These are phyloP conservation scores for Ginglymostoma cirratum DNA, from an alignment of 2,113 vertebrate species.

Conservation along the genomic window DNA sequence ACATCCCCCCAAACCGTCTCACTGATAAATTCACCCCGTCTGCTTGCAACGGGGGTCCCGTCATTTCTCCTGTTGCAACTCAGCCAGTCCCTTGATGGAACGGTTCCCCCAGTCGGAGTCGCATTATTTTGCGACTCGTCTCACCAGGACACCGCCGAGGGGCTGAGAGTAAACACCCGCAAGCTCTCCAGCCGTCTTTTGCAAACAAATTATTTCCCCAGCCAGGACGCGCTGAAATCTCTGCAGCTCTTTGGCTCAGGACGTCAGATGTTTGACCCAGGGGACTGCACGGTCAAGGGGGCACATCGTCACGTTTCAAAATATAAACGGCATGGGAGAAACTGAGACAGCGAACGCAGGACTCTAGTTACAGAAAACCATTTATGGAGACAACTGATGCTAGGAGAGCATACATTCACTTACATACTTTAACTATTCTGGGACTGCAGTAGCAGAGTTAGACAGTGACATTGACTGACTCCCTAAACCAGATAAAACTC, in stretches of 20 bases:
- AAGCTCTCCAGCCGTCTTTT: too few relatives aligned
- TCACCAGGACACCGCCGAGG: too few relatives aligned
- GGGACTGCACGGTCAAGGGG: background rate
- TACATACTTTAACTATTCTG: background rate
- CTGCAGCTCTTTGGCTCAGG: background rate
- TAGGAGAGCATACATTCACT: background rate
- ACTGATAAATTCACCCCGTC: background rate
- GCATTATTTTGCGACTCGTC: too few relatives aligned
- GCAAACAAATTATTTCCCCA: background rate
- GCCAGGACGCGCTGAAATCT: background rate
- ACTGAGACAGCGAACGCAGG: background rate
- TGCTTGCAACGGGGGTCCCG: background rate
- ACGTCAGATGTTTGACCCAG: background rate
- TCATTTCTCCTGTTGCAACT: background rate
- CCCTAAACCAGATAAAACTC: background rate
- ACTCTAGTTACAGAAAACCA: background rate
- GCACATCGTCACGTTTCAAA: background rate
- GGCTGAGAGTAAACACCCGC: too few relatives aligned
- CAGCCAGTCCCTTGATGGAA: background rate
- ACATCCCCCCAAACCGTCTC: background rate
- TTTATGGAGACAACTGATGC: slow-evolving; percentile 3
- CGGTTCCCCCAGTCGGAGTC: background rate
- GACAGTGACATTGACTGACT: background rate
- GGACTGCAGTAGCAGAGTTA: background rate
- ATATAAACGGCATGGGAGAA: background rate